phyloP scores from a whole-genome alignment of 1,140 invertebrate genomes.

The Sycophaga agraensis region DNA sequence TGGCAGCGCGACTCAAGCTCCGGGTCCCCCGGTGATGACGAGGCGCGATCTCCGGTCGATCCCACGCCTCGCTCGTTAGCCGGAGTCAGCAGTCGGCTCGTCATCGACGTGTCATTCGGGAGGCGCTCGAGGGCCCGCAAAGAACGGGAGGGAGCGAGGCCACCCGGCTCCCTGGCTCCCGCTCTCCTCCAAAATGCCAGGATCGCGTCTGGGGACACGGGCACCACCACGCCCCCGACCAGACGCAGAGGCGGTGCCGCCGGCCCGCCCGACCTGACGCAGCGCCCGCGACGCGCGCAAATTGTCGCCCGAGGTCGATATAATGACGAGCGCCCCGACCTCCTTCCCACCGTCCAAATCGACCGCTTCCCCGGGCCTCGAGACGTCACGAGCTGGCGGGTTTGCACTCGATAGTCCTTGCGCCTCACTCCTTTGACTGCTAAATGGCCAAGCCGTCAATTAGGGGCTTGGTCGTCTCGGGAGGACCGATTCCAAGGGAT shows the following conservation, averaged over 20 bases:
- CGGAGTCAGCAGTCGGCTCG: constrained; percentile 56
- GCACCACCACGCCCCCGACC: constrained; percentile 37
- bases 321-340: too few species aligned
- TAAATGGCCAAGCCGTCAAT: too few species aligned
- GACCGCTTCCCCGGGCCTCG: too few species aligned
- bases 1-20: constrained; percentile 14
- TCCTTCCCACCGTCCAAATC: too few species aligned
- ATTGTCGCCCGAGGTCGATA: constrained; percentile 43
- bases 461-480: too few species aligned
- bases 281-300: constrained; percentile 39
- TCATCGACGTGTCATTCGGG: constrained; percentile 59
- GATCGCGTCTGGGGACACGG: constrained; percentile 38
- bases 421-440: too few species aligned
- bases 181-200: constrained; percentile 33
- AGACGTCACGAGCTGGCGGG: too few species aligned
- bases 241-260: constrained; percentile 28
- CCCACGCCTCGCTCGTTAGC: constrained; percentile 58
- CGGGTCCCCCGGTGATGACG: constrained; percentile 50
- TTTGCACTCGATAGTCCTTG: too few species aligned
- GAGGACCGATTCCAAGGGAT: too few species aligned
- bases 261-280: constrained; percentile 50
- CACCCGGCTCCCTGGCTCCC: not conserved
- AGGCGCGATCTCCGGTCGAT: constrained; percentile 51
- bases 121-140: not conserved
- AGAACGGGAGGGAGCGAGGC: not conserved